A percentile compares a stretch with the other conserved stretches of the same genome.
Evolutionary conservation across 1,140 invertebrate genomes (phyloP).

Genomic region (Plodia interpunctella): DNA sequence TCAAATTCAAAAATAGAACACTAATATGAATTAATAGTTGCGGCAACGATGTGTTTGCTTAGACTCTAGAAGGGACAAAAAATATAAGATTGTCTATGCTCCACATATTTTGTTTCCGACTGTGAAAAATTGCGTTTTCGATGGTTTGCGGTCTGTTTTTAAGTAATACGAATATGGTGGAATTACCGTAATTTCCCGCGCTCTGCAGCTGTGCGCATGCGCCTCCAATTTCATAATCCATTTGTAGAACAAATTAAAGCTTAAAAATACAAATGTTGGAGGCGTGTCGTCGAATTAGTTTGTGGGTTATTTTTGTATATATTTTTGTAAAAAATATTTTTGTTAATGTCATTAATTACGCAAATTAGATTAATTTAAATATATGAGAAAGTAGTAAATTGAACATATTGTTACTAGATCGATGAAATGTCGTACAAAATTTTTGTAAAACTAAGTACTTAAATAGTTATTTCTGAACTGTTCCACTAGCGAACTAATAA

Average conservation of each 20-base stretch:
- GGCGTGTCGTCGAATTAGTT: conserved; percentile 2
- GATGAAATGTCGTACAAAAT: too few relatives aligned
- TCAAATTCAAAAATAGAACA: conserved; percentile 53
- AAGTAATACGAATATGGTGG: conserved; percentile 66
- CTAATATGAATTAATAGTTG: conserved; percentile 44
- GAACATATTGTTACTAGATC: too few relatives aligned
- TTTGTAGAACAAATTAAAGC: conserved; percentile 40
- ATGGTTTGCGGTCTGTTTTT: conserved; percentile 62
- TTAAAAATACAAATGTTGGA: conserved; percentile 20
- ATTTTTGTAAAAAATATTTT: not conserved
- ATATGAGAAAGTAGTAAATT: too few relatives aligned
- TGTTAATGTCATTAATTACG: not conserved
- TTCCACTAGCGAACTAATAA: too few relatives aligned
- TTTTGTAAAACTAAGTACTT: not conserved
- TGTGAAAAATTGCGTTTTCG: conserved; percentile 71
- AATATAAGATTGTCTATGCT: conserved; percentile 42
- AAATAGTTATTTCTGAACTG: too few relatives aligned
- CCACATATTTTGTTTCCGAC: conserved; percentile 62
- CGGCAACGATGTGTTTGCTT: conserved; percentile 15
- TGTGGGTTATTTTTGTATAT: conserved; percentile 13
- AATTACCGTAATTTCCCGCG: conserved; percentile 56
- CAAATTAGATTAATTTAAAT: not conserved
- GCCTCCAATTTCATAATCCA: conserved; percentile 46
- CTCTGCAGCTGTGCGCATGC: conserved; percentile 54
- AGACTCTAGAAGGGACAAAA: conserved; percentile 29